Percentiles rank a stretch among this genome's conserved stretches.
Evolutionary conservation across 2,113 vertebrate species (phyloP).

Genomic region (Erythrocercus mccallii): DNA sequence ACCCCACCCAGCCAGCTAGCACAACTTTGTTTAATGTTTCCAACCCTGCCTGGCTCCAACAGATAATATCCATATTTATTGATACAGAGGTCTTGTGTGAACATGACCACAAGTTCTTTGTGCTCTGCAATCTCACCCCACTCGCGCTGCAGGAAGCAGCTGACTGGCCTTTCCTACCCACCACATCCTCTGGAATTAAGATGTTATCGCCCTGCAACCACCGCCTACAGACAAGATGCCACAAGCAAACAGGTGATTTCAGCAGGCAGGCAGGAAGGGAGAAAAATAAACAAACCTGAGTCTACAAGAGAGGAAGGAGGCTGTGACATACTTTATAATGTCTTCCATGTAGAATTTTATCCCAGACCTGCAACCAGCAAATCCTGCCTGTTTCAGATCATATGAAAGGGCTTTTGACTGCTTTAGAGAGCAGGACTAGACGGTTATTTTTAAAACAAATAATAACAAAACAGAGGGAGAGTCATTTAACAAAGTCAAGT

Average conservation of each 20-base stretch:
- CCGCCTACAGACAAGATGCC: neutral
- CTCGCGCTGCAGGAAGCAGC: neutral
- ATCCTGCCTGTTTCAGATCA: neutral
- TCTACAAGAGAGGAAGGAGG: neutral
- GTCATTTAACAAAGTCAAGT: neutral
- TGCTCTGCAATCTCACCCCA: neutral
- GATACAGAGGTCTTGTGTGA: neutral
- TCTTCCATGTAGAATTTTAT: neutral
- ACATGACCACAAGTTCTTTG: neutral
- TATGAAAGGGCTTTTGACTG: neutral
- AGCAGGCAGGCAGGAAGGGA: neutral
- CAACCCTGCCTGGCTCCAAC: neutral
- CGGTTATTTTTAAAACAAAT: neutral
- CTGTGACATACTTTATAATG: neutral
- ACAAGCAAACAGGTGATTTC: neutral
- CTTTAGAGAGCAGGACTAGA: neutral
- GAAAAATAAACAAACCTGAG: neutral
- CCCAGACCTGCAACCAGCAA: neutral
- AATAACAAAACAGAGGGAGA: neutral
- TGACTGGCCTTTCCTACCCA: neutral
- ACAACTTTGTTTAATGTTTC: conserved; percentile 20
- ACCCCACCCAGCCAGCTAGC: neutral
- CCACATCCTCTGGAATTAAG: neutral
- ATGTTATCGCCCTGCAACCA: neutral
- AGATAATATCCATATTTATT: conserved; percentile 13